These are phyloP conservation scores for Cyprinodon diabolis DNA, from an alignment of 2,797 vertebrate species.

Conservation along the genomic window DNA sequence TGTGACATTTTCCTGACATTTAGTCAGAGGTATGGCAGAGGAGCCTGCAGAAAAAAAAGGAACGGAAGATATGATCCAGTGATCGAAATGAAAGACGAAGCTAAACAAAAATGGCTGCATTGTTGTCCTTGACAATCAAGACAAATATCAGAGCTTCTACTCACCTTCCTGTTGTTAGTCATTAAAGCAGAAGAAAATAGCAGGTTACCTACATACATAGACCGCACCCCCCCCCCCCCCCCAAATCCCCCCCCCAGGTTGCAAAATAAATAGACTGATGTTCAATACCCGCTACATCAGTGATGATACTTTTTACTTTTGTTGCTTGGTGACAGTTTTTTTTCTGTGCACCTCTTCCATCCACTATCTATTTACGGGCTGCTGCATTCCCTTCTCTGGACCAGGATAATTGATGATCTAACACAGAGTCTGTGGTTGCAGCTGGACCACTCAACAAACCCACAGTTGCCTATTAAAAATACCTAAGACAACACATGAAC, in stretches of 20 bases:
- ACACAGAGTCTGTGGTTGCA: constrained; percentile 40
- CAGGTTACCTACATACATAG: constrained; percentile 23
- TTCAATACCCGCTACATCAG: constrained; percentile 42
- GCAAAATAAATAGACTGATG: constrained; percentile 46
- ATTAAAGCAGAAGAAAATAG: constrained; percentile 32
- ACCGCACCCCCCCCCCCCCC: not conserved
- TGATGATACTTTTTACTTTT: constrained; percentile 59
- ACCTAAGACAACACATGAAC: constrained; percentile 41
- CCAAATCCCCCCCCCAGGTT: no score
- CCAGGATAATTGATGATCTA: constrained; percentile 40
- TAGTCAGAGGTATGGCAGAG: constrained; percentile 75
- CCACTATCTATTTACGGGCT: constrained; percentile 60
- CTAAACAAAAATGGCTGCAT: constrained; percentile 33
- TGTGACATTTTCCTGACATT: constrained; percentile 88
- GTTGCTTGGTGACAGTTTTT: constrained; percentile 76
- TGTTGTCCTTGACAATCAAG: constrained; percentile 19
- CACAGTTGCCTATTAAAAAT: constrained; percentile 49
- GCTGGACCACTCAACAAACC: constrained; percentile 43
- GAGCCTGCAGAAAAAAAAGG: constrained; percentile 60
- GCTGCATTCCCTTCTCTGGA: constrained; percentile 42
- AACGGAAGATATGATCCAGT: constrained; percentile 48
- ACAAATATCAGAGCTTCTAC: constrained; percentile 32
- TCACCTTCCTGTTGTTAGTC: constrained; percentile 16
- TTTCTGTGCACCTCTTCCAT: constrained; percentile 55
- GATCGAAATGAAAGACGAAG: constrained; percentile 31